Percentiles rank a stretch among this genome's conserved stretches.
Conservation (phyloP, 2,888 invertebrate genomes). For the Branchipolynoe longqiensis region DNA sequence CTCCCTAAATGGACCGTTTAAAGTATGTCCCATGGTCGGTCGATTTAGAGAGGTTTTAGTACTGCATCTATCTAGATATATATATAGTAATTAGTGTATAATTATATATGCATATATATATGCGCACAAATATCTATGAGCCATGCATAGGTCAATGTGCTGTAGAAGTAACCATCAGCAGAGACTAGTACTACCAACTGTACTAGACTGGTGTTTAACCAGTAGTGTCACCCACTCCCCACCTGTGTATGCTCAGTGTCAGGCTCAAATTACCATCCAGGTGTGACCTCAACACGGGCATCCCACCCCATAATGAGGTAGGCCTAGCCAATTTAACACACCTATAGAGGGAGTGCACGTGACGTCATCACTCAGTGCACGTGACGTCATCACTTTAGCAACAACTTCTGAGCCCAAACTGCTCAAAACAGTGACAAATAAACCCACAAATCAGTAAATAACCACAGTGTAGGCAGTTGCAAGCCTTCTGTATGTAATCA, state of each 20-base stretch:
- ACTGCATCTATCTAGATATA: not conserved
- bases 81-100: not conserved
- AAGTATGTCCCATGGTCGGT: no score
- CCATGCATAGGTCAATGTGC: no score
- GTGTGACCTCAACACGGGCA: not conserved
- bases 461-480: no score
- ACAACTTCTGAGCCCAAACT: not conserved
- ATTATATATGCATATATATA: not conserved
- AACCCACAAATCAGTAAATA: not conserved
- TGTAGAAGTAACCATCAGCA: no score
- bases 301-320: not conserved
- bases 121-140: not conserved
- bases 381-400: no score
- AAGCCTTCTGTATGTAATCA: no score
- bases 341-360: no score
- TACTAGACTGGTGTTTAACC: not conserved
- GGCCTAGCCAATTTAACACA: no score
- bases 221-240: not conserved
- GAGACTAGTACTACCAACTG: no score
- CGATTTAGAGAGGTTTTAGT: no score
- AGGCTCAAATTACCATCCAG: conserved; percentile 2
- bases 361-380: no score
- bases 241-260: conserved; percentile 44
- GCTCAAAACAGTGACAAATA: not conserved
- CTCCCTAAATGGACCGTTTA: no score